Conservation (phyloP, 2,113 vertebrate genomes). For the Hyaena hyaena region DNA sequence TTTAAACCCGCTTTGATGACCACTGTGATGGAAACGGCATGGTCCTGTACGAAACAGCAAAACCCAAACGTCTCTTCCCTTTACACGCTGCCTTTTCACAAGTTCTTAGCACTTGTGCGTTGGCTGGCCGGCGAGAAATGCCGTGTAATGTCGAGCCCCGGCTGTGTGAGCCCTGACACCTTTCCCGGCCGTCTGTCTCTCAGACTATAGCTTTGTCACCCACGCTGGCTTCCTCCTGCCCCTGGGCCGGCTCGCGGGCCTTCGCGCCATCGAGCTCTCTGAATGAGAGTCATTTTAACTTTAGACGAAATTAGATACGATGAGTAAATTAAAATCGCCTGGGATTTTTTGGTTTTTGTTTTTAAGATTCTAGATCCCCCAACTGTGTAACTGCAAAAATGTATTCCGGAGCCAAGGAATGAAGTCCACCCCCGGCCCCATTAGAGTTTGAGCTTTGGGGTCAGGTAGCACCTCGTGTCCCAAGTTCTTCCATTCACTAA, state of each 20-base stretch:
- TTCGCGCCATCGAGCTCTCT: neutral
- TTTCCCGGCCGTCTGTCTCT: neutral
- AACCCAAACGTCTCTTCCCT: slow-evolving; percentile 9
- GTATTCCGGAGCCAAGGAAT: slow-evolving; percentile 4
- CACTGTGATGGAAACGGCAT: neutral
- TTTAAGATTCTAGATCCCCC: neutral
- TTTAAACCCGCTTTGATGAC: neutral
- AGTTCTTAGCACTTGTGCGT: neutral
- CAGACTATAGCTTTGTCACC: neutral
- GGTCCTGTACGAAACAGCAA: neutral
- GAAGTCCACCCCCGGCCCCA: neutral
- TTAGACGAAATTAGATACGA: neutral
- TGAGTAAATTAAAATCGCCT: neutral
- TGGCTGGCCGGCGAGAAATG: neutral
- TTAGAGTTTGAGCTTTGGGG: neutral
- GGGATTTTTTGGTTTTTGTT: neutral
- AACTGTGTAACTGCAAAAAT: neutral
- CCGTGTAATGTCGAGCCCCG: neutral
- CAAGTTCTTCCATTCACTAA: neutral
- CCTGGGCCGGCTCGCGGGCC: neutral
- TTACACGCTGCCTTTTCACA: neutral
- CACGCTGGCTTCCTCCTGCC: neutral
- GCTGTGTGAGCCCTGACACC: neutral
- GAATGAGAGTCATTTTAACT: neutral
- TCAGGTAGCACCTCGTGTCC: neutral